Base-by-base conservation (phyloP, 2,797 vertebrate genomes). In the Sebastes cheni region DNA sequence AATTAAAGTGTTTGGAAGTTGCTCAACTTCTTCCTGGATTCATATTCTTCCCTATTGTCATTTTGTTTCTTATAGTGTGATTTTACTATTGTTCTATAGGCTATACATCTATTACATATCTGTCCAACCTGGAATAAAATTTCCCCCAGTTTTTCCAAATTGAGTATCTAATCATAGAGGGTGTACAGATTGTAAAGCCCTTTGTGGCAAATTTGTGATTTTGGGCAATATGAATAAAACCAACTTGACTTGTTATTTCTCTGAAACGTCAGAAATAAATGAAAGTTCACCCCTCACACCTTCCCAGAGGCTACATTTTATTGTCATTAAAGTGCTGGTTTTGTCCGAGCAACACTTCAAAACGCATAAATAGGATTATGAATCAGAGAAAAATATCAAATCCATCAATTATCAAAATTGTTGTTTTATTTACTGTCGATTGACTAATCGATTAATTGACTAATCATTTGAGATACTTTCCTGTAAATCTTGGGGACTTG, bases 81-180 rank as follows among this genome's bases (percentile, higher is more conserved):
- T 55, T 25, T 42, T 18, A 39, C 5, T 6, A 39, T 39, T 13
- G 0, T 12, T 23, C 7, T 67, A 0, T 39, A 14, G 36, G 13
- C 5, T 46, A 27, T 2, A 5, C n/a, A 62, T 20, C 2, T 77
- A 22, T n/a, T 54, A 1, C 25, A 18, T n/a, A 39, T 39, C 36
- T 2, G 36, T 39, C 13, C 12, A 39, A 39, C 36, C 36, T 14
- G 0, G 12, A 39, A 39, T 1, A 14, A 39, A 39, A 39, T 36
- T 3, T 4, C 4, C 2, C 16, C 22, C 20, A 0, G 1, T 30
- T 6, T 59, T 39, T 42, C 2, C 6, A 0, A 29, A n/a, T 39
- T 1, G 1, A 65, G 6, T 12, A 22, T 29, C 22, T 27, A 8
- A 60, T 23, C 6, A 54, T 1, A 4, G 3, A 46, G 4, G 60